Percentiles rank a stretch among this genome's conserved stretches.
Evolutionary conservation across 2,888 invertebrate species (phyloP).

Genomic region (Macrosoma leucophasiata): DNA sequence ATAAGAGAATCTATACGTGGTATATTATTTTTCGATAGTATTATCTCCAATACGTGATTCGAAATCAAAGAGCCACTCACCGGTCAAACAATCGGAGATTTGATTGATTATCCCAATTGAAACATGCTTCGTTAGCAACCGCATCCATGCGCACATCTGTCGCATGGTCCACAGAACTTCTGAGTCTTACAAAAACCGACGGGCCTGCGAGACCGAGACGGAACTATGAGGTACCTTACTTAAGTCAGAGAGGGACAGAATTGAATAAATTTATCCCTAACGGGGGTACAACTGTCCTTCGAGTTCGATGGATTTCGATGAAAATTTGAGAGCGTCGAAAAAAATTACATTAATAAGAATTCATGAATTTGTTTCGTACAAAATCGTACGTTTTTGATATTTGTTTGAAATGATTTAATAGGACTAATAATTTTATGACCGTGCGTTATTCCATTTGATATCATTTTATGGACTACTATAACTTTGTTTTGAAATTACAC

Average conservation of each 20-base stretch:
- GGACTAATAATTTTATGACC: too few species aligned
- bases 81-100: conserved; percentile 65
- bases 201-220: conserved; percentile 46
- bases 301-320: conserved; percentile 45
- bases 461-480: too few species aligned
- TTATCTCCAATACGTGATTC: conserved; percentile 31
- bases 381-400: too few species aligned
- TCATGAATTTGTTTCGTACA: too few species aligned
- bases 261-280: conserved; percentile 44
- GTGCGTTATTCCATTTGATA: too few species aligned
- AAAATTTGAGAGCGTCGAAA: conserved; percentile 26
- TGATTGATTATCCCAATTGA: conserved; percentile 71
- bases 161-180: conserved; percentile 65
- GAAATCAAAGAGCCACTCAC: conserved; percentile 44
- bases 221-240: conserved; percentile 29
- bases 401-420: too few species aligned
- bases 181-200: conserved; percentile 68
- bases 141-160: conserved; percentile 72
- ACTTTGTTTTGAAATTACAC: conserved; percentile 27
- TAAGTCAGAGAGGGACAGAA: conserved; percentile 37
- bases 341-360: conserved; percentile 22
- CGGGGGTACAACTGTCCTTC: conserved; percentile 46
- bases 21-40: conserved; percentile 14
- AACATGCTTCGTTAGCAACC: conserved; percentile 68
- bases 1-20: too few species aligned